Evolutionary conservation across 2,797 vertebrate species (phyloP), one percentile per base, ranked within the genome.

Genomic region (Melanotaenia pygmaea): DNA sequence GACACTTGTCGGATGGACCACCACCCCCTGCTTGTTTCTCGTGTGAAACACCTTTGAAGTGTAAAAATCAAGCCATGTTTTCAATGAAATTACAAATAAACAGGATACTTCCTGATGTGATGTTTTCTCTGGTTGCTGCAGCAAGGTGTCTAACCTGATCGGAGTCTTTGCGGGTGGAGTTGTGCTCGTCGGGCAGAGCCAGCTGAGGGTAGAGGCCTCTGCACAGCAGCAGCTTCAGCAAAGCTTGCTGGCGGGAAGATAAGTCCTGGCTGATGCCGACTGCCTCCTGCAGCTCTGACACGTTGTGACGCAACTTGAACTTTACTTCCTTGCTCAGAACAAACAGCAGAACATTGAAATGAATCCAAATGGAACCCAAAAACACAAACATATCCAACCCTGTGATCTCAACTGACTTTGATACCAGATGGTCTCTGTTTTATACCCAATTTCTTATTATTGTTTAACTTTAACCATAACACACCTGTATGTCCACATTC

Each of bases 181-280:
- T 98, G 93, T 96, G 95, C 0, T 90, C 93, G 6, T 99, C 97
- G 0, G 97, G 95, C 67, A 96, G 20, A 0, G 97, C 96, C 76
- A 98, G 89, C 89, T 98, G 97, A 0, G 97, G 97, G 88, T 97
- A 99, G 13, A 99, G 95, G 9, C 97, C 97, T 2, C 95, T 86
- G 75, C 94, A 96, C 4, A 99, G 93, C 87, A 97, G 91, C 83
- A 98, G 93, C 79, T 95, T 96, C 30, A 98, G 94, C 66, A 99
- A 82, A 32, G 91, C 61, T 72, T 96, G 91, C 59, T 95, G 95
- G 1, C 91, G 88, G 0, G 90, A 84, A 0, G 94, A 94, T 70
- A 98, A 76, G 59, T 92, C 95, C 83, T 93, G 94, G 14, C 90
- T 91, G 0, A 86, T 72, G 34, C 74, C 68, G 35, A 96, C 92